Base-by-base conservation (phyloP, 2,888 invertebrate genomes). In the Seira musarum region DNA sequence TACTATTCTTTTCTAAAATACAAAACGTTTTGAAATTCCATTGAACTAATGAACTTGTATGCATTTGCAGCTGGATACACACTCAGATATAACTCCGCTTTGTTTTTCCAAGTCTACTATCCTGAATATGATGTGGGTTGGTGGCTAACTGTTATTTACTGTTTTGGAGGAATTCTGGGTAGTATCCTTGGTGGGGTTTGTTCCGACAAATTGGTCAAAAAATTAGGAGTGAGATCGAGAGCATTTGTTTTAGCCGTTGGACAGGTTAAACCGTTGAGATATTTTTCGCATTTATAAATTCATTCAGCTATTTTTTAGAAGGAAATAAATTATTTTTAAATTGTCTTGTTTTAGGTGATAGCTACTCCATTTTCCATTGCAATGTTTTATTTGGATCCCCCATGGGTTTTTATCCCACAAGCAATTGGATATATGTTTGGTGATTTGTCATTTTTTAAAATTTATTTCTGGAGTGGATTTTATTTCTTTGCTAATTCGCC, bases 341-440 rank as follows among this genome's bases (percentile, higher is more conserved):
- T n/a, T n/a, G n/a, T n/a, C n/a, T 72, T 72, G 69, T 87, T 86
- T 17, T 87, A 96, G 90, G 90, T 96, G 84, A 91, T 96, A 70
- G 93, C 96, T 0, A 96, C 96, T 0, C 92, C 96, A 17, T 94
- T 94, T 35, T 95, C 96, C 5, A 95, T 95, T 88, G 96, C 96
- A 5, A 74, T 80, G 3, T 94, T 96, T 1, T 93, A 93, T 87
- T 94, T 94, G 87, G 92, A 92, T n/a, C 96, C 96, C 0, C 90
- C 94, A 1, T 94, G 95, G 92, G 95, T 96, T 5, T 95, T 96
- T 93, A 93, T 95, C 84, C 95, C 95, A 0, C 91, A 96, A 1
- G 95, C 95, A n/a, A 91, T 95, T 80, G 95, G 95, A 0, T 96
- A 96, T 88, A 94, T 96, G 90, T 96, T 96, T 87, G 94, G 94